phyloP scores from a whole-genome alignment of 2,113 vertebrate species.

The Sylvia atricapilla region DNA sequence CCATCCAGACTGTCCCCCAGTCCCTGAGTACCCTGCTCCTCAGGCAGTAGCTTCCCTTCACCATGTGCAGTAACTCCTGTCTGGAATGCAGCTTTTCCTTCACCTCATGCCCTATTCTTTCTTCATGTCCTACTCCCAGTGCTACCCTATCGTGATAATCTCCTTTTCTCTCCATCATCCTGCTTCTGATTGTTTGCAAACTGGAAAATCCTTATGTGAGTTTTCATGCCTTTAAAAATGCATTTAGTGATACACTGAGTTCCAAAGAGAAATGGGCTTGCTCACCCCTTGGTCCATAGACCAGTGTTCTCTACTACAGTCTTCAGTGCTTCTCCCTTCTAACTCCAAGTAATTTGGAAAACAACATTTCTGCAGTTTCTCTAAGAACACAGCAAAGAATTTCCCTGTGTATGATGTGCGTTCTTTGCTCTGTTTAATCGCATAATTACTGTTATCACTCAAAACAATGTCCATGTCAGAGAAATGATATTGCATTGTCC shows the following conservation, averaged over 20 bases:
- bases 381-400: neutral
- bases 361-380: neutral
- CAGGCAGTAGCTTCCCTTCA: neutral
- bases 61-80: neutral
- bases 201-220: neutral
- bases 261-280: neutral
- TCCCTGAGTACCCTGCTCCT: neutral
- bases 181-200: neutral
- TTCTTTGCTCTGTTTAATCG: neutral
- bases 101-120: neutral
- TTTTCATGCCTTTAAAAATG: neutral
- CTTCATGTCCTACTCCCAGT: neutral
- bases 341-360: neutral
- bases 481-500: neutral
- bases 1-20: neutral
- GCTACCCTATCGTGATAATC: neutral
- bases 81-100: neutral
- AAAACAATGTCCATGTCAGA: neutral
- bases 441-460: neutral
- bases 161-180: neutral
- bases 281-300: neutral
- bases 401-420: neutral
- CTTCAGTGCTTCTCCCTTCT: neutral
- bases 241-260: neutral
- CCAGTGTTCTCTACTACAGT: neutral